Evolutionary conservation across 2,113 vertebrate genomes (phyloP), one percentile per base, ranked within the genome.

Genomic region (Hepsetus odoe): DNA sequence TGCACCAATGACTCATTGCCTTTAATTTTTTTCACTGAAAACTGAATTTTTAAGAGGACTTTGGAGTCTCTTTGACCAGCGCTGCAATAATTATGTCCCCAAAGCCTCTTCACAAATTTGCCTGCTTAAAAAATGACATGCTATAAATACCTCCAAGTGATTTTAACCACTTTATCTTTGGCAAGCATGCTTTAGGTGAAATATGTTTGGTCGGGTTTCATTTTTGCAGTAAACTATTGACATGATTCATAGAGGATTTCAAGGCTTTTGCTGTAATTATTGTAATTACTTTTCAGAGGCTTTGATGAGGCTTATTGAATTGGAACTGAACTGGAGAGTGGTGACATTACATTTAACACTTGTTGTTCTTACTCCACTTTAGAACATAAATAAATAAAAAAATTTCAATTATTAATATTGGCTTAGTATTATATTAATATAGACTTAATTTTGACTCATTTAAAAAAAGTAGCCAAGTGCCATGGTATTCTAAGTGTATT

Each of bases 101-200:
- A 66, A 73, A 28, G 32, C 20, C 51, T 65, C 12, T 84, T 71
- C 51, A 65, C 38, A 55, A 53, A 75, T 81, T 33, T 28, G 26
- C 32, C 14, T 72, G 44, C 44, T 40, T 80, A 44, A 75, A 67
- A 66, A n/a, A n/a, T n/a, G n/a, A 58, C 55, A 67, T 82, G 71
- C 64, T 67, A 69, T 80, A 81, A 85, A 78, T 74, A 61, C 42
- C 40, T 56, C 66, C 77, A 83, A 90, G 87, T 87, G 69, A 85
- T 83, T 76, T 73, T 74, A 55, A 61, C 83, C 89, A 90, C 88
- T 92, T 91, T 88, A 90, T 90, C 79, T 89, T 92, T 83, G 80
- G 80, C 82, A 73, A 61, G 24, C 33, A 32, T 59, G 30, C 44
- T 18, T n/a, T n/a, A n/a, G n/a, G 24, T n/a, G 16, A 73, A 35